Conservation (phyloP, 1,140 invertebrate genomes). For the Drosophila nigromelanica region DNA sequence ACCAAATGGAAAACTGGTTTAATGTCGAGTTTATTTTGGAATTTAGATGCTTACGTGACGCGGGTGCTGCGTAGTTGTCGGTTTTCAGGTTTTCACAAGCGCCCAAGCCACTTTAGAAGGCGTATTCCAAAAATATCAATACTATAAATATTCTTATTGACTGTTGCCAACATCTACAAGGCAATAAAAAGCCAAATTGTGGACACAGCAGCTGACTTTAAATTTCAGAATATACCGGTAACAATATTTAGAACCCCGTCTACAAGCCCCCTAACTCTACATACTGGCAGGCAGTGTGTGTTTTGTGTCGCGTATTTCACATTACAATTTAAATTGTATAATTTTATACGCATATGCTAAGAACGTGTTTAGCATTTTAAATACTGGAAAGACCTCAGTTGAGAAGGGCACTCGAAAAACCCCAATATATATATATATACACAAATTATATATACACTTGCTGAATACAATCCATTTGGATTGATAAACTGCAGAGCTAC, state of each 20-base stretch:
- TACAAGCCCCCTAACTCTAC: not conserved
- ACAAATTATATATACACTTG: not conserved
- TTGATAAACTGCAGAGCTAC: not conserved
- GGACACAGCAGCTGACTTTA: conserved; percentile 14
- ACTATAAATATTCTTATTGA: conserved; percentile 29
- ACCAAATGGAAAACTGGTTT: conserved; percentile 76
- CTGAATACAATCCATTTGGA: no score
- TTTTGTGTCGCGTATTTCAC: conserved; percentile 52
- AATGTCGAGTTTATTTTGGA: conserved; percentile 10
- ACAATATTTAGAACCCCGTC: conserved; percentile 2
- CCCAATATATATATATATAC: conserved; percentile 31
- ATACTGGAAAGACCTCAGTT: conserved; percentile 41
- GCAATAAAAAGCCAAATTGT: conserved; percentile 57
- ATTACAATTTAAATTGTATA: conserved; percentile 73
- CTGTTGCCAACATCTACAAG: conserved; percentile 1
- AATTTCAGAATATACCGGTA: conserved; percentile 33
- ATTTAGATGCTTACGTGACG: conserved; percentile 69
- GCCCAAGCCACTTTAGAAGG: conserved; percentile 36
- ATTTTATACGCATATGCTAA: conserved; percentile 50
- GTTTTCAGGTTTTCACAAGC: conserved; percentile 32
- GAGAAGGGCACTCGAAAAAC: conserved; percentile 57
- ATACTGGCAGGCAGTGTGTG: not conserved
- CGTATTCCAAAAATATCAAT: conserved; percentile 61
- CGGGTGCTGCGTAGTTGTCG: conserved; percentile 44
- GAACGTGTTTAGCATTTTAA: conserved; percentile 75